Conservation (phyloP, 2,113 vertebrate genomes). For the Jacana jacana region DNA sequence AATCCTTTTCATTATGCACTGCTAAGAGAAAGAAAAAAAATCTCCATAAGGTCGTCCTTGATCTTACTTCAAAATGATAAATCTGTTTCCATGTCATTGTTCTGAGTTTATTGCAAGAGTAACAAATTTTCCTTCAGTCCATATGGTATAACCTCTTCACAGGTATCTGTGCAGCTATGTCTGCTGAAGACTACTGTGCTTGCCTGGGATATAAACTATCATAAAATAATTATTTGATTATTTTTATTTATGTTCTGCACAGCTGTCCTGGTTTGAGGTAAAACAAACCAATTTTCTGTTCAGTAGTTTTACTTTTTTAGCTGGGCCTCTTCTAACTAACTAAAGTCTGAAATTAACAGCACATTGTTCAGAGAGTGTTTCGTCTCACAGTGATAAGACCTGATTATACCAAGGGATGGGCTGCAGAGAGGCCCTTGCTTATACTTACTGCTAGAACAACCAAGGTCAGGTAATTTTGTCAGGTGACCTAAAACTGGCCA, state of each 20-base stretch:
- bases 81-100: constrained; percentile 52
- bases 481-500: too few species aligned
- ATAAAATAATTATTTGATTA: background rate
- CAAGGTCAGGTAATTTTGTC: too few species aligned
- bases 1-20: constrained; percentile 45
- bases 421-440: too few species aligned
- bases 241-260: background rate
- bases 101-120: constrained; percentile 22
- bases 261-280: too few species aligned
- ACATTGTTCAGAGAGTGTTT: too few species aligned
- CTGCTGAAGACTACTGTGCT: background rate
- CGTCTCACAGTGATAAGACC: too few species aligned
- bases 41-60: background rate
- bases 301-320: too few species aligned
- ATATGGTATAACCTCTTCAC: constrained; percentile 17
- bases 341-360: too few species aligned
- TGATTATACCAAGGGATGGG: too few species aligned
- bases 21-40: constrained; percentile 6
- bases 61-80: constrained; percentile 57
- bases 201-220: background rate
- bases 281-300: too few species aligned
- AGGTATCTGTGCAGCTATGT: constrained; percentile 21
- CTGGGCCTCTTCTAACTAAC: too few species aligned
- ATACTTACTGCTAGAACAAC: too few species aligned
- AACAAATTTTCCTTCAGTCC: constrained; percentile 38